Evolutionary conservation across 2,888 invertebrate species (phyloP).

Genomic region (Diachrysia chrysitis): DNA sequence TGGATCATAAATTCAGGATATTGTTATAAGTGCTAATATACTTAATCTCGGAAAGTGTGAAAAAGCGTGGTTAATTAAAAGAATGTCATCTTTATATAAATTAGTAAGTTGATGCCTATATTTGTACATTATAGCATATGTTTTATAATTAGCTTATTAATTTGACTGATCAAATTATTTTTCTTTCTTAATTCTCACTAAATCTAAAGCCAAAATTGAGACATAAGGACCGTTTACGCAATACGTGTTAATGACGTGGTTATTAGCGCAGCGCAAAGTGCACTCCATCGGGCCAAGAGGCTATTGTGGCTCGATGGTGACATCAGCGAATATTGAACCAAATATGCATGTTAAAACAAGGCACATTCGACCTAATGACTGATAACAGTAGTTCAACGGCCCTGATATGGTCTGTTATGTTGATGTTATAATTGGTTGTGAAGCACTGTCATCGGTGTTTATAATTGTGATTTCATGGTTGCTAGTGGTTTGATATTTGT

Average conservation of each 20-base stretch:
- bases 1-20: no score
- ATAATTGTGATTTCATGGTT: not conserved
- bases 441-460: not conserved
- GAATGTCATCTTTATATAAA: no score
- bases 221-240: conserved; percentile 19
- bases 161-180: no score
- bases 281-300: conserved; percentile 60
- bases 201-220: conserved; percentile 23
- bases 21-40: no score
- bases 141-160: no score
- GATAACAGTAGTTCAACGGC: conserved; percentile 8
- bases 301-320: conserved; percentile 63
- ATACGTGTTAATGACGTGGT: conserved; percentile 57
- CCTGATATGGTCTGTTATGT: conserved; percentile 29
- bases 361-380: conserved; percentile 28
- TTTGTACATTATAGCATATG: no score
- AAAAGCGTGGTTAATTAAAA: no score
- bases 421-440: not conserved
- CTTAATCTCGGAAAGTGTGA: no score
- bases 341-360: conserved; percentile 59
- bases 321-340: conserved; percentile 72
- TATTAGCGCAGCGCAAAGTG: conserved; percentile 61
- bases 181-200: not conserved
- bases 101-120: no score
- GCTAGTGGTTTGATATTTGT: not conserved